Evolutionary conservation across 2,113 vertebrate genomes (phyloP).

Genomic region (Parotia lawesii): DNA sequence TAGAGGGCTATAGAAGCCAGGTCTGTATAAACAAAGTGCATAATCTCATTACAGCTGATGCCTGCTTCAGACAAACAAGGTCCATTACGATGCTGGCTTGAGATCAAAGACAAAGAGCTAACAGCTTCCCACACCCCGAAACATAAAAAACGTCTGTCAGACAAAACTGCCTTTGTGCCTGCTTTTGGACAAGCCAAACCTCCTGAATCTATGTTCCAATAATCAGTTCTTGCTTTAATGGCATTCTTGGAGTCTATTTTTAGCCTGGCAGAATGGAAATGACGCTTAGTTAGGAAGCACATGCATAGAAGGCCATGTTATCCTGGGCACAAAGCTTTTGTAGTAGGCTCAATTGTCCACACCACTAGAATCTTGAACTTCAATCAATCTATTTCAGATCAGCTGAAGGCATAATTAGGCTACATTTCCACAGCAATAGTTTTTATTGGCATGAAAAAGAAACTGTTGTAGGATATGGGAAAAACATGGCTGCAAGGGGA

Average conservation of each 20-base stretch:
- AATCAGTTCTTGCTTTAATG: slow-evolving; percentile 34
- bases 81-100: slow-evolving; percentile 17
- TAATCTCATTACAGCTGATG: slow-evolving; percentile 24
- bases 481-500: neutral
- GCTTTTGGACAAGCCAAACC: neutral
- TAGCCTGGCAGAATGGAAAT: slow-evolving; percentile 22
- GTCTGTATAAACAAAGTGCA: slow-evolving; percentile 16
- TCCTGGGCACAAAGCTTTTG: slow-evolving; percentile 16
- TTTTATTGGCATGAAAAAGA: neutral
- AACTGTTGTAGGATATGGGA: neutral
- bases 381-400: neutral
- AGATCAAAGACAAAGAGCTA: slow-evolving; percentile 15
- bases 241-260: slow-evolving; percentile 28
- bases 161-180: neutral
- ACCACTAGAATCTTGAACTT: neutral
- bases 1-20: neutral
- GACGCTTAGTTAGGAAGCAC: neutral
- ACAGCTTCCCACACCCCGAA: neutral
- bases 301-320: neutral
- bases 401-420: neutral
- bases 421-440: neutral
- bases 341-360: neutral
- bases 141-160: neutral
- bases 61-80: slow-evolving; percentile 26
- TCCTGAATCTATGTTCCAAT: neutral